Base-by-base conservation (phyloP, 2,888 invertebrate genomes). In the Amorpha juglandis region DNA sequence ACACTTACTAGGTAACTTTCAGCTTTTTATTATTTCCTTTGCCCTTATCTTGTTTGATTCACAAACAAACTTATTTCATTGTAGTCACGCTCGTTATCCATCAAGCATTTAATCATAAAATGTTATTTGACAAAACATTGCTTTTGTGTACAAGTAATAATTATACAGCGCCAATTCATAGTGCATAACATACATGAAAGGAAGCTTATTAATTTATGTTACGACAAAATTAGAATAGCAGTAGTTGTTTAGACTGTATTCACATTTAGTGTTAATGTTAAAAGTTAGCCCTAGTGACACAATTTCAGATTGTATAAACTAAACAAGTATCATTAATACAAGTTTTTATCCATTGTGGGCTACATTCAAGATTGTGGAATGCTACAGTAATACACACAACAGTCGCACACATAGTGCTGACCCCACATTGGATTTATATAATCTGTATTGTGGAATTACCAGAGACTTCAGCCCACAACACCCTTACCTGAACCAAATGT, bases 1-100 rank as follows among this genome's bases (percentile, higher is more conserved):
- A 88, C 92, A 78, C 75, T 92, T 69, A 90, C 91, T 91, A 92
- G 92, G 93, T 92, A 91, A 87, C 84, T 83, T 87, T 80, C 84
- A 76, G 87, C 86, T 90, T 90, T 78, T 83, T 77, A 80, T 74
- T 82, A 79, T 75, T 78, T 84, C 82, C 79, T 87, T 89, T 87
- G 83, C 83, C 78, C 58, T 58, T 58, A 58, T 58, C 42, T 58
- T 58, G 19, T 42, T 58, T 42, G 58, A 58, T 58, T 38, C 62
- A 48, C 27, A 45, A 47, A 71, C 71, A 64, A 68, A 77, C 75
- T 71, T 69, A 70, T 78, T 77, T 73, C 76, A 71, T 66, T 68
- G 71, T 73, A 70, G 70, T 69, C 67, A 58, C 38, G 19, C 6
- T 12, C 38, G 38, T 58, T 58, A 58, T 58, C 58, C 35, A 35